Base-by-base conservation (phyloP, 1,140 invertebrate genomes). In the Aphelenchoides besseyi region DNA sequence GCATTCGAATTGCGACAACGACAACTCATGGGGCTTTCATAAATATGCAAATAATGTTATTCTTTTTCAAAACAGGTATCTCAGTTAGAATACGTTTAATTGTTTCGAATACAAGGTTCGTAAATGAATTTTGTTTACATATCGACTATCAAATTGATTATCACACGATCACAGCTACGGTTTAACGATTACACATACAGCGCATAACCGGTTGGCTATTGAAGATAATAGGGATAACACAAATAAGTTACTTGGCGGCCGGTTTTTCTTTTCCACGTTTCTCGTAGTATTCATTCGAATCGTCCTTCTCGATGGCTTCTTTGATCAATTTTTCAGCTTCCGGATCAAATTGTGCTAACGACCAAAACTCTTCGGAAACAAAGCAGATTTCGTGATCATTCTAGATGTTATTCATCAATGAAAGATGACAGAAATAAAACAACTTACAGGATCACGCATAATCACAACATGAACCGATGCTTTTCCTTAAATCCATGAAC, bases 351-450 rank as follows among this genome's bases (percentile, higher is more conserved):
- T 92, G 88, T 0, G 94, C 97, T 32, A 98, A 86, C 82, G 95
- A 88, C 32, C 89, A 86, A 86, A 95, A 98, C 30, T 90, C 92
- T 80, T 97, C 94, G 74, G 95, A 94, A 16, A 98, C 96, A 87
- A 97, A 97, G 86, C 95, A 97, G 72, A 98, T 98, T 88, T 98
- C 95, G 87, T 98, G 95, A 0, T 89, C 92, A 88, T 98, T 93
- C 90, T 90, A 68, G 78, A 87, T 30, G 36, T 0, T 23, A 16
- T 2, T 12, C 1, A n/a, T n/a, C n/a, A 52, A 63, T 63, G 23
- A 63, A 33, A 63, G 26, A 0, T 63, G 9, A 37, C 12, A 16
- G 48, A 72, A 79, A 63, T 29, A 12, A 41, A 12, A 33, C 32
- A 30, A 41, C 84, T 86, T 86, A 90, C 89, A 0, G 95, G 95